phyloP scores from a whole-genome alignment of 1,140 invertebrate genomes.

The Macrobrachium nipponense region DNA sequence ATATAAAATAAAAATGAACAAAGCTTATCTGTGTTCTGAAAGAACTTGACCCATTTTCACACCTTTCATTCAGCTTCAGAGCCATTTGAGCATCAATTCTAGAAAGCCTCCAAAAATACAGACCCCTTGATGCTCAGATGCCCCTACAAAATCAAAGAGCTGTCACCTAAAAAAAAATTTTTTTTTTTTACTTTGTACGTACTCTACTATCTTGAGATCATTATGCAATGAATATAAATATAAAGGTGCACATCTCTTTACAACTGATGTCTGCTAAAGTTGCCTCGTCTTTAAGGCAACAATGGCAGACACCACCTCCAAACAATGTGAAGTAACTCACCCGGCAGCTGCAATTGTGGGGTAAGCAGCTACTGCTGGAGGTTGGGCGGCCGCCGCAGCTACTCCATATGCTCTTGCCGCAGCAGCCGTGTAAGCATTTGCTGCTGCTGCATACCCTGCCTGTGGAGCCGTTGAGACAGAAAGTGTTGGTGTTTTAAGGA shows the following conservation, averaged over 20 bases:
- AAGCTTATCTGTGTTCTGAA: slow-evolving; percentile 1
- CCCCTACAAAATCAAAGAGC: neutral
- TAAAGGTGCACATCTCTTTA: slow-evolving; percentile 13
- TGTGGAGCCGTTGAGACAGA: slow-evolving; percentile 77
- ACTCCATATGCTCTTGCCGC: slow-evolving; percentile 81
- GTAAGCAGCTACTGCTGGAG: slow-evolving; percentile 72
- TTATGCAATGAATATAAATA: slow-evolving; percentile 4
- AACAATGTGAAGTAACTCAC: slow-evolving; percentile 69
- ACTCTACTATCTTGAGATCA: neutral
- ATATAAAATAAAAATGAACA: slow-evolving; percentile 4
- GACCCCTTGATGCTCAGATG: neutral
- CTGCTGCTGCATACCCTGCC: slow-evolving; percentile 75
- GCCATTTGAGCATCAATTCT: slow-evolving; percentile 6
- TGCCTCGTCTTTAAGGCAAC: neutral
- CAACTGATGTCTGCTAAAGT: neutral
- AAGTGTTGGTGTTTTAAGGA: slow-evolving; percentile 68
- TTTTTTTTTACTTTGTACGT: too few relatives aligned
- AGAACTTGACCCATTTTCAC: slow-evolving; percentile 7
- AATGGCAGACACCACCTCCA: slow-evolving; percentile 10
- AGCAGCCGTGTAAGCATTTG: slow-evolving; percentile 84
- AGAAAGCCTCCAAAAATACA: neutral
- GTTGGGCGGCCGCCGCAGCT: slow-evolving; percentile 75
- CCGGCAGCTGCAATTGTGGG: slow-evolving; percentile 78
- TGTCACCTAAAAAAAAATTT: neutral
- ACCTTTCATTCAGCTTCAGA: slow-evolving; percentile 9